These are phyloP conservation scores for Strix occidentalis DNA, from an alignment of 2,797 vertebrate species.

Conservation along the genomic window DNA sequence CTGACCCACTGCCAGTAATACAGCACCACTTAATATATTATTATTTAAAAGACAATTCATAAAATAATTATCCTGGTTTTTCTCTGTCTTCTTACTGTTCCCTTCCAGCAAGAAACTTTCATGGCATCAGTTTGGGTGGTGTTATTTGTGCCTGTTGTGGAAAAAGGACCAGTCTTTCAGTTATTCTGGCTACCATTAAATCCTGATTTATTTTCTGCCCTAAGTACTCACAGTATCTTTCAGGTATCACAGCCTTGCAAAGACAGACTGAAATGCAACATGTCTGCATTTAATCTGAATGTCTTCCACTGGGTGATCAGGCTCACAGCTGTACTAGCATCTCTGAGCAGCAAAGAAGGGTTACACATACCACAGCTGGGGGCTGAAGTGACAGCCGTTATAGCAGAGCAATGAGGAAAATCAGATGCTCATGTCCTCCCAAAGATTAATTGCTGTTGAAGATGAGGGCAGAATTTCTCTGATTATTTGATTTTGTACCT, in stretches of 20 bases:
- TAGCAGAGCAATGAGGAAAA: not conserved
- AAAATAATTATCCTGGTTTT: not conserved
- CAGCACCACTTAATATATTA: not conserved
- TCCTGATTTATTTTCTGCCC: conserved; percentile 3
- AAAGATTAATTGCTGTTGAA: not conserved
- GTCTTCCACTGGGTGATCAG: not conserved
- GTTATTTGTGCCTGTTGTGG: not conserved
- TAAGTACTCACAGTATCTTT: not conserved
- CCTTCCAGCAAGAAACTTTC: not conserved
- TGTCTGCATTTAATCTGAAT: not conserved
- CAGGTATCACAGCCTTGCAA: not conserved
- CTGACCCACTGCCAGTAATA: not conserved
- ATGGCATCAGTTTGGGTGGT: not conserved
- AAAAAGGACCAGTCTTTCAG: not conserved
- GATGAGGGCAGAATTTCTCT: not conserved
- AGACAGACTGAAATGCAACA: not conserved
- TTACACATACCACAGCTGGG: rapidly evolving
- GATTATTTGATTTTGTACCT: not conserved
- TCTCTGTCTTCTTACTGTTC: not conserved
- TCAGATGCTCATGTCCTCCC: not conserved
- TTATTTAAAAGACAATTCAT: not conserved
- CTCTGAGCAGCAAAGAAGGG: not conserved
- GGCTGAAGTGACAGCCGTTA: not conserved
- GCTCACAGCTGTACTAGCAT: not conserved
- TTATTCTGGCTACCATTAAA: not conserved